These are phyloP conservation scores for Tokudaia muenninki DNA, from an alignment of 2,797 vertebrate species.

Conservation along the genomic window DNA sequence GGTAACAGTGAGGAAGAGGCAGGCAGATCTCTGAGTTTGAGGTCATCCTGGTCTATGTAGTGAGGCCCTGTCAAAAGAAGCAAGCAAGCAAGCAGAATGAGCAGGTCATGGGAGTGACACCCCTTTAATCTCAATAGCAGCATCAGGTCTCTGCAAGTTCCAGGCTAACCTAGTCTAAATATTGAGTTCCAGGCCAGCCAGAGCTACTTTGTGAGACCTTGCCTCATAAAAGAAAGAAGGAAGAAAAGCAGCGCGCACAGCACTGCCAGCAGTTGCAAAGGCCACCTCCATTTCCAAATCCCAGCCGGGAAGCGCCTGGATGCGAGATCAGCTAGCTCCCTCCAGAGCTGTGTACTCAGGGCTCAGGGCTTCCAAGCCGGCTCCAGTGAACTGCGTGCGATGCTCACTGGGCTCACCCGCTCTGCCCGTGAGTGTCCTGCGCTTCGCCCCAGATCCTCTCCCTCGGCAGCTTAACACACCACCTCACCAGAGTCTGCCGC, in stretches of 20 bases:
- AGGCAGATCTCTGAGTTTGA: not conserved
- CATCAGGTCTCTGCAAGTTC: not conserved
- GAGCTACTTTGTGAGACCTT: not conserved
- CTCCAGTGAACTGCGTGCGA: not conserved
- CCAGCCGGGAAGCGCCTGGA: not conserved
- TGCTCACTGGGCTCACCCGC: not conserved
- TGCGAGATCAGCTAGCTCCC: not conserved
- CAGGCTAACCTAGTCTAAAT: not conserved
- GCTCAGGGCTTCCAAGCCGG: not conserved
- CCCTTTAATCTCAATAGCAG: not conserved
- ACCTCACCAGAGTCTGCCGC: not conserved
- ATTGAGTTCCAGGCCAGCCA: not conserved
- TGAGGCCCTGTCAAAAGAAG: not conserved
- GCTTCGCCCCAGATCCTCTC: not conserved
- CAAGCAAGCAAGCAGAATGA: not conserved
- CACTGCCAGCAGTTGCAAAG: not conserved
- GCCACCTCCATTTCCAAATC: conserved; percentile 20
- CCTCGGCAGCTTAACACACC: too few species aligned
- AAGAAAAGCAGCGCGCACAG: not conserved
- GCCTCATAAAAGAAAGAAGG: not conserved
- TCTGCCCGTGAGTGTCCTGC: not conserved
- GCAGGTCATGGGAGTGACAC: not conserved
- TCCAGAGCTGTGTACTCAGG: not conserved
- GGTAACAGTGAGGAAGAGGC: not conserved
- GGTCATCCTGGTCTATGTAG: not conserved